Evolutionary conservation across 1,140 invertebrate genomes (phyloP).

Genomic region (Brachionus plicatilis): DNA sequence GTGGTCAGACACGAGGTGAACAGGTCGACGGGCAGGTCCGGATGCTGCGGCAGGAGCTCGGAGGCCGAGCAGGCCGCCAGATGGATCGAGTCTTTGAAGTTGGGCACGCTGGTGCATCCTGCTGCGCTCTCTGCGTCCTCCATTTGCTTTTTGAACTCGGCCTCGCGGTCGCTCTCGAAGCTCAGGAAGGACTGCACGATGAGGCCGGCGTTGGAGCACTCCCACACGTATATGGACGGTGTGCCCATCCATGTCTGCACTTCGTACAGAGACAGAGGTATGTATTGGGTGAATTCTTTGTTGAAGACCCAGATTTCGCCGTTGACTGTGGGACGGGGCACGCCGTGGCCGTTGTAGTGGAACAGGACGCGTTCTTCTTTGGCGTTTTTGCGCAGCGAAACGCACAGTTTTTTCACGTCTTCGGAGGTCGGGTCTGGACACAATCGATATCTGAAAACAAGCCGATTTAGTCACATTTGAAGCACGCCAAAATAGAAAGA

Average conservation of each 20-base stretch:
- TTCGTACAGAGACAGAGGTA: slow-evolving; percentile 94
- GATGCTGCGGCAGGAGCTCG: slow-evolving; percentile 91
- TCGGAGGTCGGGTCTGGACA: slow-evolving; percentile 93
- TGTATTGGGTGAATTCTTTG: slow-evolving; percentile 94
- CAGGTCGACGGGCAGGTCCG: slow-evolving; percentile 93
- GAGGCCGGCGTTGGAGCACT: slow-evolving; percentile 62
- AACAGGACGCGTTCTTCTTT: slow-evolving; percentile 97
- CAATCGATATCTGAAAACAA: slow-evolving; percentile 72
- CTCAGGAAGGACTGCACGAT: not conserved
- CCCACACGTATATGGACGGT: slow-evolving; percentile 97
- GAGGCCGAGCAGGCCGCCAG: slow-evolving; percentile 84
- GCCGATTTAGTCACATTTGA: too few species aligned
- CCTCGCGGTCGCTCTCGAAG: slow-evolving; percentile 1
- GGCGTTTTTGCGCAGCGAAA: slow-evolving; percentile 86
- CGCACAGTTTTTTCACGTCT: slow-evolving; percentile 94
- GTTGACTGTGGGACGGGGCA: slow-evolving; percentile 92
- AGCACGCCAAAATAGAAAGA: too few species aligned
- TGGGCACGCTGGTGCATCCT: not conserved
- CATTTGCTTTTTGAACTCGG: not conserved
- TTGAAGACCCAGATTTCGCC: slow-evolving; percentile 99
- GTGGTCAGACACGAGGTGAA: slow-evolving; percentile 97
- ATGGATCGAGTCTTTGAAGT: slow-evolving; percentile 79
- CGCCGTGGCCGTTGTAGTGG: slow-evolving; percentile 99
- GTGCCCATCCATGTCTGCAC: slow-evolving; percentile 97
- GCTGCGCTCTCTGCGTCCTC: not conserved